phyloP scores from a whole-genome alignment of 2,113 vertebrate species.

The Rana temporaria region DNA sequence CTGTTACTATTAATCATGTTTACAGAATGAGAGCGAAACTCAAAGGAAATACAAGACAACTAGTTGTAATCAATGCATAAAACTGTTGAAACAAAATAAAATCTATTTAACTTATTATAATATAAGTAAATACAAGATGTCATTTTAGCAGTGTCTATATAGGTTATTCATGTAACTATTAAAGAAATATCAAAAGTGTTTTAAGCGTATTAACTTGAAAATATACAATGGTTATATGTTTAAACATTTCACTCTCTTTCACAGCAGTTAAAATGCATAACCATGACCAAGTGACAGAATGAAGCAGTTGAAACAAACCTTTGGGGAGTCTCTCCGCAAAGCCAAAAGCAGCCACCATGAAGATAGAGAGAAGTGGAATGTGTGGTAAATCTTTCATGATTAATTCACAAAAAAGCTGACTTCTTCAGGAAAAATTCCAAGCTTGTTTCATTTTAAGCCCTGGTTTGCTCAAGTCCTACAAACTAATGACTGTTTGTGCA shows the following conservation, averaged over 20 bases:
- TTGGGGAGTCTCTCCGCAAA: slow-evolving; percentile 78
- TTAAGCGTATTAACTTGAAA: too few relatives aligned
- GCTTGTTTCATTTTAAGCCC: slow-evolving; percentile 72
- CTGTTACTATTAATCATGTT: too few relatives aligned
- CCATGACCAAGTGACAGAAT: slow-evolving; percentile 50
- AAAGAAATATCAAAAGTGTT: too few relatives aligned
- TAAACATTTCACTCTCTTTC: neutral
- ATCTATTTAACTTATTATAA: too few relatives aligned
- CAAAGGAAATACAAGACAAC: too few relatives aligned
- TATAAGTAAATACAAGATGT: too few relatives aligned
- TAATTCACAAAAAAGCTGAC: slow-evolving; percentile 65
- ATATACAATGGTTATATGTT: neutral
- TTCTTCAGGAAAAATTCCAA: slow-evolving; percentile 67
- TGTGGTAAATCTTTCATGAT: slow-evolving; percentile 81
- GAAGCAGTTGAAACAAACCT: slow-evolving; percentile 78
- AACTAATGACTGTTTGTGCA: slow-evolving; percentile 65
- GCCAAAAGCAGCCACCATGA: slow-evolving; percentile 76
- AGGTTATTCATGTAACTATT: too few relatives aligned
- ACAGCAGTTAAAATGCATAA: slow-evolving; percentile 15
- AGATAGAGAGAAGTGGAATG: slow-evolving; percentile 74
- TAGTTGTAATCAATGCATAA: too few relatives aligned
- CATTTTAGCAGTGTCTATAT: too few relatives aligned
- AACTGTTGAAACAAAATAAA: too few relatives aligned
- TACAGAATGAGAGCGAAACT: too few relatives aligned
- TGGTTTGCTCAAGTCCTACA: slow-evolving; percentile 62